Base-by-base conservation (phyloP, 2,888 invertebrate species). In the Alloplasta piceator region DNA sequence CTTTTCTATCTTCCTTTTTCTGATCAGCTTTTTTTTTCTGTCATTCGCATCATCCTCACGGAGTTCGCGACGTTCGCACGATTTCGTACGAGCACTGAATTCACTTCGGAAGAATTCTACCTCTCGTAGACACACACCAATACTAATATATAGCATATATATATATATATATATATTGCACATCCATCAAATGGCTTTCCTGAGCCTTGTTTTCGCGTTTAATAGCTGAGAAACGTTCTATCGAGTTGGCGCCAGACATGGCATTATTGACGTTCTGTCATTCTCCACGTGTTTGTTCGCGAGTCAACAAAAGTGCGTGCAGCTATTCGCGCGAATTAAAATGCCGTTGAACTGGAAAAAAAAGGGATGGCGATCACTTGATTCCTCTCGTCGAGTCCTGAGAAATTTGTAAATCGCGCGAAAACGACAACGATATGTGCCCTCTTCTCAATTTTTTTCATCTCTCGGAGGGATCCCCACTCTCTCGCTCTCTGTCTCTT, bases 41-140 rank as follows among this genome's bases (percentile, higher is more conserved):
- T 78, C 81, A 78, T 81, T 81, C 78, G 81, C 70, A 78, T 74
- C 52, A 81, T 78, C 64, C 52, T 78, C 78, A 61, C 81, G 78
- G 66, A 61, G 52, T 52, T 26, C 36, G 56, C 66, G 50, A 9
- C 70, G 60, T 67, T 74, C 68, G 74, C 80, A 68, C 81, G 81
- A 61, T 55, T 63, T 39, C 48, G 68, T 81, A 81, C 81, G 81
- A 78, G 78, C 46, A 48, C 55, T 70, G 81, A 74, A 81, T 81
- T 76, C 66, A 36, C 39, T 72, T 56, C 48, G 10, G 58, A 41
- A 58, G 46, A 16, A 14, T 36, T 12, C 50, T 9, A 26, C 41
- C 67, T 75, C 58, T 3, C 3, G 26, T 26, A 26, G 26, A 26
- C 26, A 26, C 26, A 26, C 26, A 26, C 26, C 26, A 26, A 26